Evolutionary conservation across 2,113 vertebrate genomes (phyloP).

Genomic region (Microtus richardsoni): DNA sequence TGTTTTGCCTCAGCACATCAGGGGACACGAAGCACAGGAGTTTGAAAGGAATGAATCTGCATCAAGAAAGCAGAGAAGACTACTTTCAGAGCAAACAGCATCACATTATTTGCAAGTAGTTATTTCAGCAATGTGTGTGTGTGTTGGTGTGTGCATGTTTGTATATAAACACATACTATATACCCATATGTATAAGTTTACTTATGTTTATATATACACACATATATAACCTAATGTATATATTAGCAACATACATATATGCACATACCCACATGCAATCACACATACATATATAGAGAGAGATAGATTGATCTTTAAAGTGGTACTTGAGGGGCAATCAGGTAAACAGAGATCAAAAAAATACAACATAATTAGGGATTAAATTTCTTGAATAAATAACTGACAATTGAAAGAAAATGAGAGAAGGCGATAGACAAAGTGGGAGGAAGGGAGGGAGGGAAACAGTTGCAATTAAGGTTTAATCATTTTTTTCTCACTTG

Average conservation of each 20-base stretch:
- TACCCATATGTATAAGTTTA: background rate
- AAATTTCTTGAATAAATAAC: constrained; percentile 39
- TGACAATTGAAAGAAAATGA: background rate
- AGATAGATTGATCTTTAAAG: background rate
- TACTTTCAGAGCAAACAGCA: no score
- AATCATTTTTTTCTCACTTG: background rate
- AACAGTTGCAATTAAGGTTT: no score
- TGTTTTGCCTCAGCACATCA: constrained; percentile 23
- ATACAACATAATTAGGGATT: background rate
- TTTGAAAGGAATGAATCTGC: constrained; percentile 45
- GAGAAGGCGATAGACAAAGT: background rate
- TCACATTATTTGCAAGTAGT: background rate
- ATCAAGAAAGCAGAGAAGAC: background rate
- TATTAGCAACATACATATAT: background rate
- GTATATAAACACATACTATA: background rate
- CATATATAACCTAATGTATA: background rate
- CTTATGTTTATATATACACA: background rate
- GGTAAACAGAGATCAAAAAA: background rate
- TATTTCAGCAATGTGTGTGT: background rate
- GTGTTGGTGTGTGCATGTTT: background rate
- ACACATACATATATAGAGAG: background rate
- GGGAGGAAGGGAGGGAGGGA: background rate
- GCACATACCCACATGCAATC: no score
- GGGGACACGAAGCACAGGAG: background rate
- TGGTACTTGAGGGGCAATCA: background rate